Evolutionary conservation across 2,113 vertebrate species (phyloP).

Genomic region (Pelodiscus sinensis): DNA sequence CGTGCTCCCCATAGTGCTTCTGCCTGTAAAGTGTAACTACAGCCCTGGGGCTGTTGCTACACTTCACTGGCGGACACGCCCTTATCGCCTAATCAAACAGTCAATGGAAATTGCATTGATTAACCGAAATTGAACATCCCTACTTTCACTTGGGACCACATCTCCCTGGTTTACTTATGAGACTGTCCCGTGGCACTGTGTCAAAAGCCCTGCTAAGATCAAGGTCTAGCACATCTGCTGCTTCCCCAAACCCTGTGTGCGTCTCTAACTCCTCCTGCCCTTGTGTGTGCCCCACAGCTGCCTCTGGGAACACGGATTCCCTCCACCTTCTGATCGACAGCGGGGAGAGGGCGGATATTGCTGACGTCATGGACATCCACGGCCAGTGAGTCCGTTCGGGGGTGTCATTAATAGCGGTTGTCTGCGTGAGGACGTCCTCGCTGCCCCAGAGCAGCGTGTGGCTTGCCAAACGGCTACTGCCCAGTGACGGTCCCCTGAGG

Average conservation of each 20-base stretch:
- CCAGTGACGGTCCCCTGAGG: neutral
- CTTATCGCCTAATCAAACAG: no score
- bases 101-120: no score
- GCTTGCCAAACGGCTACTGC: no score
- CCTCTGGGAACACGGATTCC: constrained; percentile 92
- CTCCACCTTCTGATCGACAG: constrained; percentile 92
- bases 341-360: constrained; percentile 86
- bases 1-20: no score
- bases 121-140: no score
- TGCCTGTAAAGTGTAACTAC: no score
- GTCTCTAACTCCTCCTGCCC: neutral
- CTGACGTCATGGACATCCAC: constrained; percentile 88
- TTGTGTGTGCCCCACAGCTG: constrained; percentile 76
- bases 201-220: neutral
- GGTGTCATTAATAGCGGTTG: neutral
- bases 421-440: neutral
- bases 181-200: neutral
- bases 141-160: no score
- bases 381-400: constrained; percentile 87
- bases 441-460: neutral
- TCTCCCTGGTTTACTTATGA: neutral
- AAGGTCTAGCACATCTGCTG: neutral
- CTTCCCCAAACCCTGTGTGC: rapidly evolving
- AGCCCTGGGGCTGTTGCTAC: no score
- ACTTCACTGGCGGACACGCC: no score